Evolutionary conservation across 2,888 invertebrate genomes (phyloP), one percentile per base, ranked within the genome.

Genomic region (Aspidiotus destructor): DNA sequence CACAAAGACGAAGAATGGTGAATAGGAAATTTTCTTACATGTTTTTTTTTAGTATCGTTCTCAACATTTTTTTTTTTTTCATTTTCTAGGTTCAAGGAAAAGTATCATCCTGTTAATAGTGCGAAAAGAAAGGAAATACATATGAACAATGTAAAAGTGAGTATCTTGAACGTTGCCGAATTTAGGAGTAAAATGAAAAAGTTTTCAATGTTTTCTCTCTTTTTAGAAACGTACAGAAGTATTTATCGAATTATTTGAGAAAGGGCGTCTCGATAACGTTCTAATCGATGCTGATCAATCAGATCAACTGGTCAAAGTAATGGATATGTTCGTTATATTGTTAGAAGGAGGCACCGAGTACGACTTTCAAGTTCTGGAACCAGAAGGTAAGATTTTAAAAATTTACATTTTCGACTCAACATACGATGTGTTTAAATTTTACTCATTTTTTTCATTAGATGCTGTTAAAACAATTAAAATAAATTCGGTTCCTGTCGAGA

Each of bases 1-100:
- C 99, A 99, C 81, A 99, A 99, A 80, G 98, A 99, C 76, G 98
- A 99, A 80, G 99, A 99, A 87, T 99, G 99, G 99, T 98, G 84
- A 82, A 89, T 80, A 64, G 16, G 8, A 67, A 10, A 15, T 16
- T 57, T 67, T 28, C 28, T 54, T 63, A 7, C 60, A 48, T 60
- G 55, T 41, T 44, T 2, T 44, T 44, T 9, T 44, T 41, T 13
- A 40, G 13, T 41, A 16, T 9, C 17, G 2, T 10, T 60, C 3
- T 15, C 9, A 41, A 5, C 11, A 41, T 52, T 42, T 55, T 63
- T 9, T 42, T 41, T 55, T 63, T 9, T 42, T 41, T 28, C 5
- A 28, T 5, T 28, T 28, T 28, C 28, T 28, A 99, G 99, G 98
- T 99, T 99, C 84, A 95, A 96, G 80, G 86, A 91, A 74, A 98